These are phyloP conservation scores for Dicranocentrus wangi DNA, from an alignment of 2,888 invertebrate species.

Conservation along the genomic window DNA sequence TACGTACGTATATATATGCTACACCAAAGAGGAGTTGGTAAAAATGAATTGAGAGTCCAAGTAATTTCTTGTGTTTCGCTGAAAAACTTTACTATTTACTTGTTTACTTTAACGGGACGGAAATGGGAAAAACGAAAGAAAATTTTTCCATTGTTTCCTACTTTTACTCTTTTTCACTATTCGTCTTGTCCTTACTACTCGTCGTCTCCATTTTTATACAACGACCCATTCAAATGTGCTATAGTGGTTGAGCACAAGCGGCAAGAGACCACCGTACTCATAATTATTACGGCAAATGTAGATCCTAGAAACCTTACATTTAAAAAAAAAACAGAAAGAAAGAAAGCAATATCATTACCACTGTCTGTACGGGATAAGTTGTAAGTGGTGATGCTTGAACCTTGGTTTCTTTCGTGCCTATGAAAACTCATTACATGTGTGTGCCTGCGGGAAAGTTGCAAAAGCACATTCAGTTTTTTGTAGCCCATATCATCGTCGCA, in stretches of 20 bases:
- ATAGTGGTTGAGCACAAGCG: not conserved
- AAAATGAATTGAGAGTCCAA: constrained; percentile 41
- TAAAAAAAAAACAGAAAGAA: too few relatives aligned
- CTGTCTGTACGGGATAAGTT: not conserved
- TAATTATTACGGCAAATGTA: constrained; percentile 10
- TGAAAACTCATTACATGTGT: too few relatives aligned
- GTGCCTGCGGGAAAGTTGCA: too few relatives aligned
- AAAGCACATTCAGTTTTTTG: too few relatives aligned
- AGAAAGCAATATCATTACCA: constrained; percentile 2
- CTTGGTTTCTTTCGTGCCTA: too few relatives aligned
- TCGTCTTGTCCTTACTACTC: not conserved
- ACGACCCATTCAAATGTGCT: not conserved
- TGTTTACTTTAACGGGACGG: constrained; percentile 23
- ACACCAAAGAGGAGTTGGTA: not conserved
- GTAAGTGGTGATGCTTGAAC: not conserved
- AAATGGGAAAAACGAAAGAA: constrained; percentile 15
- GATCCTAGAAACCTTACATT: constrained; percentile 18
- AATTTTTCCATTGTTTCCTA: constrained; percentile 22
- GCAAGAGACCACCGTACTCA: constrained; percentile 1
- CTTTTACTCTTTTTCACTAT: not conserved
- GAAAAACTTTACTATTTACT: constrained; percentile 34
- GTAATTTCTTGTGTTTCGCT: constrained; percentile 42
- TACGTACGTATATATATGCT: not conserved
- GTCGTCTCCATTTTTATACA: not conserved
- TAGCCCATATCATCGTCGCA: too few relatives aligned